Evolutionary conservation across 2,888 invertebrate species (phyloP), one percentile per base, ranked within the genome.

Genomic region (Phalera bucephala): DNA sequence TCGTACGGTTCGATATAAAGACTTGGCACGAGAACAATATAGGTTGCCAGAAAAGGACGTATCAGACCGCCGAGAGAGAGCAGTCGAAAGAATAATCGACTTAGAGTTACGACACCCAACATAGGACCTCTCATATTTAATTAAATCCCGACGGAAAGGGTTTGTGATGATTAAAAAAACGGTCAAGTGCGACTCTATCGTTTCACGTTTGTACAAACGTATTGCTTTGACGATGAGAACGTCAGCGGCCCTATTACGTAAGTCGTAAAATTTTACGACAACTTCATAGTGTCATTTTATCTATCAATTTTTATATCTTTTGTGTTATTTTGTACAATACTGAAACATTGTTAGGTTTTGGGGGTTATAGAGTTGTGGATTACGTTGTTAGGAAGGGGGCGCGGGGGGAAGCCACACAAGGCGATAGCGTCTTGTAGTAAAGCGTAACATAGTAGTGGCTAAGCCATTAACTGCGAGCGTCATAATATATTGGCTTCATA

Each of bases 21-120:
- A 72, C 72, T 82, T 82, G 81, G 81, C 82, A 80, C 78, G 78
- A 72, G 67, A 74, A 75, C 80, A 72, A 79, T 79, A 72, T 77
- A 69, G 77, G 74, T 67, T 80, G 81, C 78, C 80, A 80, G 81
- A 81, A 80, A 77, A 78, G 76, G 79, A 80, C 72, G 73, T 71
- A 69, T 68, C 69, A 62, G 64, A 69, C 63, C 62, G 68, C 12
- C 54, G 75, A 72, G 70, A 71, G 72, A 71, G 75, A 76, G 64
- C 65, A 68, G 62, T 62, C 52, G 62, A 74, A 73, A 76, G 66
- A 72, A 72, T 66, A 72, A 67, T 70, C 68, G 64, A 64, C 72
- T 46, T 61, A 58, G 61, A 68, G 68, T 76, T 73, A 66, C 67
- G 64, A 67, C 64, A 65, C 56, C 61, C 60, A 57, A 70, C 68